Conservation (phyloP, 2,113 vertebrate genomes). For the Cyanoderma ruficeps region DNA sequence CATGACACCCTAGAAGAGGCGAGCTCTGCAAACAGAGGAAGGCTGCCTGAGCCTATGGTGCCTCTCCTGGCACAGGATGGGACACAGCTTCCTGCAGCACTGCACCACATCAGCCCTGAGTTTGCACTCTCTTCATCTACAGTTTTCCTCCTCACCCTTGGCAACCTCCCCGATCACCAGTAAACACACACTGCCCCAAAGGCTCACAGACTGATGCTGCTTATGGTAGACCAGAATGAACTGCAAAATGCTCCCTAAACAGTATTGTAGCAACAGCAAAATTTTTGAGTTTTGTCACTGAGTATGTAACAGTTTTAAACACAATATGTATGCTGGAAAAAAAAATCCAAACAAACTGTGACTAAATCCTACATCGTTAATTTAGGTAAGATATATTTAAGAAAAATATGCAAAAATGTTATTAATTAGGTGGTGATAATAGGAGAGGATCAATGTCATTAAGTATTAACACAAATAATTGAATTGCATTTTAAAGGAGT, state of each 20-base stretch:
- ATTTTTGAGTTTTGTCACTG: not conserved
- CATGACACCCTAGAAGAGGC: not conserved
- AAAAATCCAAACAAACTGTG: not conserved
- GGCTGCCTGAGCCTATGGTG: not conserved
- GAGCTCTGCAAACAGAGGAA: not conserved
- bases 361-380: not conserved
- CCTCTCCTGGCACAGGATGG: not conserved
- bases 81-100: not conserved
- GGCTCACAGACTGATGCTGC: not conserved
- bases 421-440: not conserved
- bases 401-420: not conserved
- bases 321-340: rapidly evolving
- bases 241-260: not conserved
- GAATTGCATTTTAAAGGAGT: not conserved
- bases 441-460: not conserved
- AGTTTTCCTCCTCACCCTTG: not conserved
- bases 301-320: not conserved
- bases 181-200: not conserved
- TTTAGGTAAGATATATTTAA: not conserved
- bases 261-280: not conserved
- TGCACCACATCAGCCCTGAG: not conserved
- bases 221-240: not conserved
- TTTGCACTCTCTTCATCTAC: not conserved
- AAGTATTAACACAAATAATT: not conserved
- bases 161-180: not conserved